phyloP scores from a whole-genome alignment of 2,797 vertebrate species.

The Sebastes glaucus region DNA sequence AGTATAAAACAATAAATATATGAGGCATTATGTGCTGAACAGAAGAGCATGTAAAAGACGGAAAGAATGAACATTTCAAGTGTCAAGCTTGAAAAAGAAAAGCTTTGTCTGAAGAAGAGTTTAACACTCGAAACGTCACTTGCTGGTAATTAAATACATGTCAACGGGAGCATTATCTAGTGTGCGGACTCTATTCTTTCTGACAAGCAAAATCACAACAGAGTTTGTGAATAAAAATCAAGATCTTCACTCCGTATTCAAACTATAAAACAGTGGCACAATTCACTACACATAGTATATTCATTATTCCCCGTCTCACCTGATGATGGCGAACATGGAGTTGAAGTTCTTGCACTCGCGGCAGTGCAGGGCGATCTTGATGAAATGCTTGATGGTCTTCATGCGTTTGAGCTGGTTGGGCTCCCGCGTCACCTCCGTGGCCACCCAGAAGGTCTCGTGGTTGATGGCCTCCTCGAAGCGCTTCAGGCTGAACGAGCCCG shows the following conservation, averaged over 20 bases:
- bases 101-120: no score
- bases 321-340: slow-evolving; percentile 99
- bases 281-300: neutral
- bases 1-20: neutral
- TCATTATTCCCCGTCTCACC: slow-evolving; percentile 76
- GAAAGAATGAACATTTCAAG: no score
- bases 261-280: neutral
- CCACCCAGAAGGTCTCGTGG: slow-evolving; percentile 99
- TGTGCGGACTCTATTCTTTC: no score
- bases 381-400: slow-evolving; percentile 98
- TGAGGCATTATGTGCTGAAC: no score
- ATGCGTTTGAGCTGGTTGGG: slow-evolving; percentile 97
- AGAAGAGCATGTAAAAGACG: no score
- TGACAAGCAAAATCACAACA: neutral
- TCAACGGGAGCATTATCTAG: fast-evolving
- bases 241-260: no score
- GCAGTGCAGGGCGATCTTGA: slow-evolving; percentile 98
- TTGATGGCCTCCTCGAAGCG: slow-evolving; percentile 98
- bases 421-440: slow-evolving; percentile 94
- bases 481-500: slow-evolving; percentile 91
- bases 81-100: no score
- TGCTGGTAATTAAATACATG: no score
- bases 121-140: no score
- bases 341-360: slow-evolving; percentile 99
- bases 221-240: neutral